A percentile compares a stretch with the other conserved stretches of the same genome.
phyloP scores from a whole-genome alignment of 2,888 invertebrate genomes.

The Lysandra coridon region DNA sequence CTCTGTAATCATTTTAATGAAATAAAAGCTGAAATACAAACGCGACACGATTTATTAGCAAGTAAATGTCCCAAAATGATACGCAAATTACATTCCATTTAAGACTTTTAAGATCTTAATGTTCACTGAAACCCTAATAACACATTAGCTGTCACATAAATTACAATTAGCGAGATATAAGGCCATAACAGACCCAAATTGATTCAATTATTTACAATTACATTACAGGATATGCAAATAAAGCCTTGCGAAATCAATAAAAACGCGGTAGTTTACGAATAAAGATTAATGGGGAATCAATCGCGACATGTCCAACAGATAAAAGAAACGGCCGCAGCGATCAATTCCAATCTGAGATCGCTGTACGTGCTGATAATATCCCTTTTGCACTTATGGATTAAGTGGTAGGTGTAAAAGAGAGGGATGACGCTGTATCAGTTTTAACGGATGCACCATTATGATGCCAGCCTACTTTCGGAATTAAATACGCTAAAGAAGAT shows the following conservation, averaged over 20 bases:
- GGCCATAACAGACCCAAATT: conserved; percentile 1
- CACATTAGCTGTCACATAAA: conserved; percentile 15
- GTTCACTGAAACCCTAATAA: conserved; percentile 1
- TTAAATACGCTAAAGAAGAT: conserved; percentile 76
- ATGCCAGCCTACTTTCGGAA: conserved; percentile 74
- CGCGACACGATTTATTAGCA: neutral
- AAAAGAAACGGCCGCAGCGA: conserved; percentile 69
- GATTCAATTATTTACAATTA: conserved; percentile 13
- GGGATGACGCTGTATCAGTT: conserved; percentile 53
- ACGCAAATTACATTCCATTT: conserved; percentile 15
- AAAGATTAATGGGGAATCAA: conserved; percentile 80
- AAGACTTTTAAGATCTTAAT: conserved; percentile 16
- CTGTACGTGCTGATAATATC: conserved; percentile 55
- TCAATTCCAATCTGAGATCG: conserved; percentile 73
- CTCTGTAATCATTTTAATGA: neutral
- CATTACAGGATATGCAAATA: conserved; percentile 14
- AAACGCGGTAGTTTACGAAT: conserved; percentile 64
- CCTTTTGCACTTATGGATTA: conserved; percentile 43
- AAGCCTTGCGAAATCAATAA: conserved; percentile 20
- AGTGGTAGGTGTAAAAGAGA: conserved; percentile 49
- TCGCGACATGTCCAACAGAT: conserved; percentile 69
- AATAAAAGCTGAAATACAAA: neutral
- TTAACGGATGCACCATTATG: conserved; percentile 69
- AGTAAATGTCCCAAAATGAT: conserved; percentile 12
- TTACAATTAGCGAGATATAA: conserved; percentile 14